Evolutionary conservation across 2,888 invertebrate genomes (phyloP), one percentile per base, ranked within the genome.

Genomic region (Blomia tropicalis): DNA sequence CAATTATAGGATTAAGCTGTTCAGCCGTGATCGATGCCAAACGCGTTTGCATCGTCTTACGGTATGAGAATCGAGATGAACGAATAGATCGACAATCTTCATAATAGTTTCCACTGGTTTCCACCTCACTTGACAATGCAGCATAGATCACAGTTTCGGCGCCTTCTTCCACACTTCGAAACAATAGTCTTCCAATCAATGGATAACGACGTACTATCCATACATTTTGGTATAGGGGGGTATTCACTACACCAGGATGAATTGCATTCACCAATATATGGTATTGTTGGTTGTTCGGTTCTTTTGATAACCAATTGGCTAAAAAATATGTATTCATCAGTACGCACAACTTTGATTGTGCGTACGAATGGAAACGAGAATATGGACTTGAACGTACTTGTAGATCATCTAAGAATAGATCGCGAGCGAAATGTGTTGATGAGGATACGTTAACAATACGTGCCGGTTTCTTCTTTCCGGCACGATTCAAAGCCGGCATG

Each of bases 391-490:
- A 78, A 7, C 7, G 7, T 68, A 71, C 70, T 69, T 86, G 84
- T 58, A 88, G 81, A 70, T 88, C 84, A 1, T 82, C 79, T 71
- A 87, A 87, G 72, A 84, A 80, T 62, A 88, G 82, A 65, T 79
- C 77, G 5, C 85, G 85, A 23, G 82, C 77, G 63, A 79, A 76
- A 72, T 90, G 85, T 0, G 84, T 87, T 71, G 84, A 83, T 0
- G 90, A 90, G 0, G 87, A 82, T 0, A 92, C 85, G 75, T 89
- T 92, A 0, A 93, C 81, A 58, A 93, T 80, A 70, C 92, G 79
- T 0, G 86, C 77, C 5, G 51, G 51, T 22, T 22, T 25, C 4
- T 44, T 41, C 4, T 51, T 14, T 11, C 83, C 83, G 23, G 79
- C 82, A 2, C 75, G 76, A 71, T 81, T 81, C 64, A 93, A 72